Conservation (phyloP, 2,797 vertebrate species). For the Scolopax bukidnonensis region DNA sequence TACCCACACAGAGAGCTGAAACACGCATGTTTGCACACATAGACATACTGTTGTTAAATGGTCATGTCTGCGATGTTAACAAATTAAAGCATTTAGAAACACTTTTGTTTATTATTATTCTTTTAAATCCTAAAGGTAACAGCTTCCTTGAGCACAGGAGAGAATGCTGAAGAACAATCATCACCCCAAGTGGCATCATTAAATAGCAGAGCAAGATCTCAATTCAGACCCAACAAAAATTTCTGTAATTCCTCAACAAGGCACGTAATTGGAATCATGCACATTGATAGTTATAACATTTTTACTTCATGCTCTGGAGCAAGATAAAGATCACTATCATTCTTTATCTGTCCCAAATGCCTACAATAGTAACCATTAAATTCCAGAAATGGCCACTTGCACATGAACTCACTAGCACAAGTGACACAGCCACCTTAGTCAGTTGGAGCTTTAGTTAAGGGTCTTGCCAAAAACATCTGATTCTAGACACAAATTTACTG, state of each 20-base stretch:
- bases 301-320: background rate
- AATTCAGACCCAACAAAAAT: background rate
- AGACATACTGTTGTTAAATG: background rate
- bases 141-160: background rate
- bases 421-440: background rate
- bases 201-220: background rate
- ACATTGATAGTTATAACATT: background rate
- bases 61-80: background rate
- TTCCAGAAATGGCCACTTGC: background rate
- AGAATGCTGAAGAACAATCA: background rate
- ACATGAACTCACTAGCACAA: background rate
- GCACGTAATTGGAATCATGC: background rate
- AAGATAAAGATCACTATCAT: background rate
- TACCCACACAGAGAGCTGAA: background rate
- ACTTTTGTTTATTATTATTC: background rate
- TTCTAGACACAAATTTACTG: background rate
- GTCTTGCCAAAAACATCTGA: background rate
- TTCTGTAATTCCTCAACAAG: constrained; percentile 1
- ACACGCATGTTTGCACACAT: accelerated
- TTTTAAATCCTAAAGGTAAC: background rate
- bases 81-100: background rate
- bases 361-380: background rate
- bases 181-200: background rate
- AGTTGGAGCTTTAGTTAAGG: background rate
- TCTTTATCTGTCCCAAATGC: background rate